A percentile compares a stretch with the other conserved stretches of the same genome.
These are phyloP conservation scores for Agapornis canus DNA, from an alignment of 2,797 vertebrate genomes.

Conservation along the genomic window DNA sequence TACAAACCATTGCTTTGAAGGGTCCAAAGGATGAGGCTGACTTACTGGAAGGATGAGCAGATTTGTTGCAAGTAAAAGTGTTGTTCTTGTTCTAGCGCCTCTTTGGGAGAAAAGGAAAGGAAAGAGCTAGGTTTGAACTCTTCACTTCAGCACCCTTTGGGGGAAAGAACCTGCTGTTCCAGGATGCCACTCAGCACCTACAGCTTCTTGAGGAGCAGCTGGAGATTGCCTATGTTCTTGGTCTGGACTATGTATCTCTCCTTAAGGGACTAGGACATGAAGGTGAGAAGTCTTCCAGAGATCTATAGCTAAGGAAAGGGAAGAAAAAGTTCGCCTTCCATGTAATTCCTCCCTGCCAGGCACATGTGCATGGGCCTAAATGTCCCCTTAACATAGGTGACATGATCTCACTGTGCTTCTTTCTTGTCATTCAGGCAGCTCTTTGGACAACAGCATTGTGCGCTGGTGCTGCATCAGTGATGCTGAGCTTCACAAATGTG, in stretches of 20 bases:
- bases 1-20: not conserved
- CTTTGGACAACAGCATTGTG: constrained; percentile 88
- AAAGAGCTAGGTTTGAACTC: constrained; percentile 83
- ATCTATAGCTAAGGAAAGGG: not conserved
- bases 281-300: constrained; percentile 77
- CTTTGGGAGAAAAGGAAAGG: constrained; percentile 84
- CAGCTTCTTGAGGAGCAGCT: constrained; percentile 78
- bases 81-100: constrained; percentile 73
- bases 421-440: constrained; percentile 80
- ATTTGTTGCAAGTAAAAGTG: not conserved
- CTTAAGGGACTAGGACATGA: constrained; percentile 92
- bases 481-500: constrained; percentile 88
- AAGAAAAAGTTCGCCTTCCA: not conserved
- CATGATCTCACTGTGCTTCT: not conserved
- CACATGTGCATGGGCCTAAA: not conserved
- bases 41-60: not conserved
- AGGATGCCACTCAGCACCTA: constrained; percentile 82
- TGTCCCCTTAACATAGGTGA: not conserved
- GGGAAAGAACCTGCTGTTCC: constrained; percentile 86
- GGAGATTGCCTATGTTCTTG: constrained; percentile 87
- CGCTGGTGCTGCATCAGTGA: constrained; percentile 93
- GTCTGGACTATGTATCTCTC: constrained; percentile 89
- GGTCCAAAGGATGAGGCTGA: not conserved
- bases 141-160: constrained; percentile 83
- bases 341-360: not conserved